Conservation (phyloP, 2,113 vertebrate species). For the Bufo gargarizans region DNA sequence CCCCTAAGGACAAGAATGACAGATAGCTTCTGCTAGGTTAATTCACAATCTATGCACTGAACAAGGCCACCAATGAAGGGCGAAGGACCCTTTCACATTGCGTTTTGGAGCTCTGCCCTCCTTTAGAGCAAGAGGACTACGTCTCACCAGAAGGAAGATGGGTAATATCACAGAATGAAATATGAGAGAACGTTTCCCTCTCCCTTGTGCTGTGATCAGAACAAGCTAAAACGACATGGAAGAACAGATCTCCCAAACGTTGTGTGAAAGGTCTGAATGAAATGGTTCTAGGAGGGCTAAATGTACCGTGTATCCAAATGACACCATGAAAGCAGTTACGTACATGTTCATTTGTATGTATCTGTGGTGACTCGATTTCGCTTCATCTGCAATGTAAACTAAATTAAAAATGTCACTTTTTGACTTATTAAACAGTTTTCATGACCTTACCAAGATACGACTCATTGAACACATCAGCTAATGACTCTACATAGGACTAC, state of each 20-base stretch:
- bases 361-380: not conserved
- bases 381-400: not conserved
- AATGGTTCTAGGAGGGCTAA: not conserved
- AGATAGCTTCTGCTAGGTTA: no score
- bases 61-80: no score
- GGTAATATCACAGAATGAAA: not conserved
- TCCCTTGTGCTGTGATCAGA: not conserved
- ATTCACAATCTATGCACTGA: no score
- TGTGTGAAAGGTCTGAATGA: not conserved
- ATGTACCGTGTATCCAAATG: not conserved
- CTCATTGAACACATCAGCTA: constrained; percentile 43
- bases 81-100: no score
- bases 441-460: constrained; percentile 29
- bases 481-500: constrained; percentile 18
- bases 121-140: not conserved
- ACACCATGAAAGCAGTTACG: not conserved
- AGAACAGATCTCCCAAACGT: not conserved
- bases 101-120: no score
- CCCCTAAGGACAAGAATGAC: no score
- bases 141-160: not conserved
- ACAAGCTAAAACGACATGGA: not conserved
- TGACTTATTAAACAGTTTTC: not conserved
- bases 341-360: not conserved
- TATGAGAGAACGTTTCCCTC: not conserved
- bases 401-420: constrained; percentile 2